Base-by-base conservation (phyloP, 2,888 invertebrate genomes). In the Cantharis rufa region DNA sequence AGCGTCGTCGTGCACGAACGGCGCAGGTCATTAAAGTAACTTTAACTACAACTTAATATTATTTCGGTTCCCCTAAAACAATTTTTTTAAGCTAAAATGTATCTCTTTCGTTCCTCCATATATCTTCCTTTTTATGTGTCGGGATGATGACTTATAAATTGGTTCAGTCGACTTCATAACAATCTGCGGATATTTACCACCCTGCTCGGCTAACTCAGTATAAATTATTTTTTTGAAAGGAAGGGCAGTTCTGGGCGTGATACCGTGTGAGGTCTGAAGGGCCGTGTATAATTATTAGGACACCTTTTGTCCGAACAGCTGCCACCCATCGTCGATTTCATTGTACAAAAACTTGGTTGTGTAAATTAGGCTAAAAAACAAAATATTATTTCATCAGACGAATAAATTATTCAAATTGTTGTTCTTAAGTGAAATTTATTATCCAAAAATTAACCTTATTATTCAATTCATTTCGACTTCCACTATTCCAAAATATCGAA, bases 201-300 rank as follows among this genome's bases (percentile, higher is more conserved):
- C 80, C 80, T 77, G 80, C 66, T 48, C 66, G 71, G 70, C 72
- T 74, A 76, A 79, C 78, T 74, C 72, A 81, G 83, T 83, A 85
- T 86, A 86, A 87, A 86, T 86, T 86, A 86, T 84, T 85, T 85
- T 85, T 86, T 84, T 84, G 85, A 85, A 85, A 84, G 85, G 83
- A 83, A 86, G 86, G 85, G 85, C 84, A 82, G 84, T 80, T 80
- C 84, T 84, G 85, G 88, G 88, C 88, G 88, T 87, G 87, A 88
- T 84, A 87, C 79, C 84, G 85, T 87, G 87, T 88, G 88, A 86
- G 88, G 87, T 87, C 87, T 82, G 84, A 84, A 86, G 86, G 85
- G 81, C 86, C 85, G 85, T 85, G 82, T 86, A 86, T 88, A 88
- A 88, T 88, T 87, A 87, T 83, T 82, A 82, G 86, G 85, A 86